A percentile compares a stretch with the other conserved stretches of the same genome.
Evolutionary conservation across 2,113 vertebrate species (phyloP).

Genomic region (Vulpes lagopus): DNA sequence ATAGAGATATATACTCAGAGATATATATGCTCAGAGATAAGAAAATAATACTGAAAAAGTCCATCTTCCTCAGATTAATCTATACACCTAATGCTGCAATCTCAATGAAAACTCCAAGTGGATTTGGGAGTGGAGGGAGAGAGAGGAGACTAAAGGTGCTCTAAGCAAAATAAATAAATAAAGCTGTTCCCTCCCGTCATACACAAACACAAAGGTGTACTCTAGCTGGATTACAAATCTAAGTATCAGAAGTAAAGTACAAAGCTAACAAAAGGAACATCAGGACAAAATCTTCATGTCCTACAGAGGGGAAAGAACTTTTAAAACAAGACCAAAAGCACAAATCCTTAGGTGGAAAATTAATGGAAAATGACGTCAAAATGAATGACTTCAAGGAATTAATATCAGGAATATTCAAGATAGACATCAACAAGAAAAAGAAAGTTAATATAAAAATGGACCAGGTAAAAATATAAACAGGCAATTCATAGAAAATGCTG

Average conservation of each 20-base stretch:
- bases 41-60: neutral
- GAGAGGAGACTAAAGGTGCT: neutral
- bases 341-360: neutral
- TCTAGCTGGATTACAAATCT: neutral
- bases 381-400: neutral
- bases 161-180: neutral
- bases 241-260: neutral
- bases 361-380: slow-evolving; percentile 46
- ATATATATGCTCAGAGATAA: neutral
- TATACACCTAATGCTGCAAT: neutral
- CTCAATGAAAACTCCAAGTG: neutral
- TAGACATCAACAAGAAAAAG: slow-evolving; percentile 39
- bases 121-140: neutral
- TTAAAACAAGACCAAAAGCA: slow-evolving; percentile 36
- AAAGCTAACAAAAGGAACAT: neutral
- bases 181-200: neutral
- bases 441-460: neutral
- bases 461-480: neutral
- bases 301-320: neutral
- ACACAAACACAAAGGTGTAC: neutral
- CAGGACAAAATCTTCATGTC: neutral
- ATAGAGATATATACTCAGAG: neutral
- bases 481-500: neutral
- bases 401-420: slow-evolving; percentile 39
- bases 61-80: neutral